Base-by-base conservation (phyloP, 2,888 invertebrate genomes). In the Pocota personata region DNA sequence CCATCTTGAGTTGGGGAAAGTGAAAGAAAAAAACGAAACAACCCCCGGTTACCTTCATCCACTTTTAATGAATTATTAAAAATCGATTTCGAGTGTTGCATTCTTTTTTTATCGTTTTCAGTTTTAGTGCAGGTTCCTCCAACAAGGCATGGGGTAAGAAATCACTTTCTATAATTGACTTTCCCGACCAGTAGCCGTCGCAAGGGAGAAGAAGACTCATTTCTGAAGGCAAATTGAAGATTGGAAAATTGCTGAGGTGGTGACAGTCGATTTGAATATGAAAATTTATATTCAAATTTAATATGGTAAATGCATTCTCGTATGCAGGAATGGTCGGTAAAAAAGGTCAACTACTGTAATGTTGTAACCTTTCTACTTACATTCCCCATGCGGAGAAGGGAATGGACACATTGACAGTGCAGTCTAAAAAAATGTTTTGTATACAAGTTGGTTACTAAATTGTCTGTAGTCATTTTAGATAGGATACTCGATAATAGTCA, bases 31-130 rank as follows among this genome's bases (percentile, higher is more conserved):
- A 16, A 52, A 67, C 12, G 37, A 32, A 40, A 43, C 21, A 30
- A 48, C 69, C 62, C 48, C 7, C 6, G 40, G 64, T 77, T 76
- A 80, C 87, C 87, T 87, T 83, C 69, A 84, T 84, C 75, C 67
- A 84, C 75, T 79, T 84, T 71, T 76, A 66, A 71, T 84, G 84
- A 84, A 84, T 84, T 84, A 84, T 84, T 84, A 84, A 84, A 84
- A 84, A 84, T 84, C 84, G 79, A 84, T 84, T 84, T 69, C 69
- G 30, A 71, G 46, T 75, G 58, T 75, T 84, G 75, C 69, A 75
- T 64, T 84, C 64, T 57, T 76, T 48, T 73, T 12, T 30, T 62
- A 12, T 16, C 24, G 35, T 46, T 32, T 75, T 55, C n/a, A 14
- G 21, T 32, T 66, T 14, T 16, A 10, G 35, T 50, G 27, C 35